Evolutionary conservation across 2,113 vertebrate species (phyloP).

Genomic region (Pachyramphus minor): DNA sequence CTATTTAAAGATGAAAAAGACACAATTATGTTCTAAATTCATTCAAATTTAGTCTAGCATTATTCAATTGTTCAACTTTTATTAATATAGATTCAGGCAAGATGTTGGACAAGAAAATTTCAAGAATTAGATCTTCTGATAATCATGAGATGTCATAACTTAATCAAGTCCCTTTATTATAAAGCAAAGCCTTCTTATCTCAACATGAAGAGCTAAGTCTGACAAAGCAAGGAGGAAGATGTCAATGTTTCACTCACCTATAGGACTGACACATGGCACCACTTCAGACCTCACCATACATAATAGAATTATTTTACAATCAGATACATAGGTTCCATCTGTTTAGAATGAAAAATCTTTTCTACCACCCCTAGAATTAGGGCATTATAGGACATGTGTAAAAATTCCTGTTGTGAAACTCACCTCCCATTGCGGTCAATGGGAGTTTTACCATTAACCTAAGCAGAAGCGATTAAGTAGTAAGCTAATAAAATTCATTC

Average conservation of each 20-base stretch:
- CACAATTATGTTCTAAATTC: background rate
- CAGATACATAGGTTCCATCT: background rate
- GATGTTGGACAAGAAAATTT: background rate
- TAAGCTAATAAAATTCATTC: slow-evolving; percentile 14
- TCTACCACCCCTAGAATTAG: background rate
- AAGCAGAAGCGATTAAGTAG: background rate
- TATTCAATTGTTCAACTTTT: background rate
- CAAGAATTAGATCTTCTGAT: background rate
- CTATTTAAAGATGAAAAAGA: background rate
- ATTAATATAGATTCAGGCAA: background rate
- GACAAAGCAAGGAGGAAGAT: background rate
- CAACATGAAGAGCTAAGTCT: background rate
- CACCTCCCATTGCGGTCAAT: background rate
- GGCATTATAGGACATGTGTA: background rate
- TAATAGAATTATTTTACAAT: background rate
- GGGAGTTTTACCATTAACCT: background rate
- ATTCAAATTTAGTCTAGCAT: background rate
- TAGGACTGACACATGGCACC: background rate
- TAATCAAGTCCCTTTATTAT: background rate
- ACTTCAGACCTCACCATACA: background rate
- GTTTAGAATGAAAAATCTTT: background rate
- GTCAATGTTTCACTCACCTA: background rate
- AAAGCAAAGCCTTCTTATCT: background rate
- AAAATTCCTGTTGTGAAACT: background rate
- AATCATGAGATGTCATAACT: background rate